Evolutionary conservation across 2,888 invertebrate genomes (phyloP), one percentile per base, ranked within the genome.

Genomic region (Linnaemya vulpina): DNA sequence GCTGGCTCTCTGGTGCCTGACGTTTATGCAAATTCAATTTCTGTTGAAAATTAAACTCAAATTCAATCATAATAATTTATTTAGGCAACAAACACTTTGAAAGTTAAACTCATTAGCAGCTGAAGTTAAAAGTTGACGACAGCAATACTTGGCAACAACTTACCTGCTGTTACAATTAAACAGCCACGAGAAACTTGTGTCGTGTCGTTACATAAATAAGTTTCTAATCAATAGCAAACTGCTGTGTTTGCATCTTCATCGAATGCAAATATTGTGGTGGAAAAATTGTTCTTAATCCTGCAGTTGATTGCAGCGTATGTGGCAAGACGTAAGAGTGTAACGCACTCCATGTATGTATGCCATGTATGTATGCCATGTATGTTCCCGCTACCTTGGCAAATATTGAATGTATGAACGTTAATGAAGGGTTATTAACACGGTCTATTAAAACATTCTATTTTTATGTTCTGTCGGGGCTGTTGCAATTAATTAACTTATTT

Each of bases 41-140:
- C 35, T 60, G 15, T 38, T n/a, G n/a, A 9, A 35, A 60, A 60
- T 60, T 60, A 17, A 35, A 17, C 60, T 17, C n/a, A 60, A 60
- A 38, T 35, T 60, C 60, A 60, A 60, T 60, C 60, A 60, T 10
- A 60, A 10, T n/a, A 60, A 60, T 60, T 60, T 60, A 60, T n/a
- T 60, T 60, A 60, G 17, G 35, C 60, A 60, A 60, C 60, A 60
- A 60, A 38, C 35, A 60, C 60, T 60, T n/a, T 3, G 35, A 60
- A 38, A 60, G 60, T 60, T 38, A 38, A 30, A 35, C 9, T 25
- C 8, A 60, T 22, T 25, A 11, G 46, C 46, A n/a, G 46, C 4
- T n/a, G n/a, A 46, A 46, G 46, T 46, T n/a, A 46, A 46, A 46
- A 46, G 46, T 46, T 4, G 11, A 5, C 3, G 46, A 15, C 15